Percentiles rank a stretch among this genome's conserved stretches.
Evolutionary conservation across 2,888 invertebrate genomes (phyloP).

Genomic region (Ornithoptera alexandrae): DNA sequence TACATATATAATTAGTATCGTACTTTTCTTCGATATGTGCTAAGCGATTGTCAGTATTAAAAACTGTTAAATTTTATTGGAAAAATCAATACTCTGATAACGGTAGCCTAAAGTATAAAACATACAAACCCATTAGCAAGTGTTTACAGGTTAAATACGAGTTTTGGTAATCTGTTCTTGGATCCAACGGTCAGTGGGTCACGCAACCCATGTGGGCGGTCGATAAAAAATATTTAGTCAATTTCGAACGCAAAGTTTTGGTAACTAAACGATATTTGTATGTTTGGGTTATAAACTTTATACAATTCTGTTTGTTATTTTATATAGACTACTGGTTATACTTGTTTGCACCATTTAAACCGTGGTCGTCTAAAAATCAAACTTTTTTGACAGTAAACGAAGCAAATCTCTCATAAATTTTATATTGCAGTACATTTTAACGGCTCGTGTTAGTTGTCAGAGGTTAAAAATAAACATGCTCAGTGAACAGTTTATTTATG

Average conservation of each 20-base stretch:
- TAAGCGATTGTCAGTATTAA: neutral
- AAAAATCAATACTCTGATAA: neutral
- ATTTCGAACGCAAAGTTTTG: constrained; percentile 2
- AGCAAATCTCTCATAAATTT: too few relatives aligned
- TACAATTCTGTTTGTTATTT: neutral
- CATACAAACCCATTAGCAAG: neutral
- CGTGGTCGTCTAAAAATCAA: too few relatives aligned
- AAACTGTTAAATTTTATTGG: too few relatives aligned
- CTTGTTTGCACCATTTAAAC: too few relatives aligned
- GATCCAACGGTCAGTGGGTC: constrained; percentile 11
- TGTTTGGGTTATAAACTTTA: neutral
- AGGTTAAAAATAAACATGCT: too few relatives aligned
- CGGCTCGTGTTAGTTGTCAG: too few relatives aligned
- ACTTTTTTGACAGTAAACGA: too few relatives aligned
- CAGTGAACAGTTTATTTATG: too few relatives aligned
- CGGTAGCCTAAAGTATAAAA: neutral
- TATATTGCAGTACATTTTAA: too few relatives aligned
- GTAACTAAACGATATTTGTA: neutral
- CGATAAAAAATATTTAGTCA: constrained; percentile 21
- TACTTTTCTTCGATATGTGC: too few relatives aligned
- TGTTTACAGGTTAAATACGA: constrained; percentile 13
- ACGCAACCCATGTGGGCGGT: constrained; percentile 1
- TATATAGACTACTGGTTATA: too few relatives aligned
- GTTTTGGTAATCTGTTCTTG: neutral
- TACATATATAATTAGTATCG: neutral